These are phyloP conservation scores for Toxotes jaculatrix DNA, from an alignment of 2,113 vertebrate genomes.

Conservation along the genomic window DNA sequence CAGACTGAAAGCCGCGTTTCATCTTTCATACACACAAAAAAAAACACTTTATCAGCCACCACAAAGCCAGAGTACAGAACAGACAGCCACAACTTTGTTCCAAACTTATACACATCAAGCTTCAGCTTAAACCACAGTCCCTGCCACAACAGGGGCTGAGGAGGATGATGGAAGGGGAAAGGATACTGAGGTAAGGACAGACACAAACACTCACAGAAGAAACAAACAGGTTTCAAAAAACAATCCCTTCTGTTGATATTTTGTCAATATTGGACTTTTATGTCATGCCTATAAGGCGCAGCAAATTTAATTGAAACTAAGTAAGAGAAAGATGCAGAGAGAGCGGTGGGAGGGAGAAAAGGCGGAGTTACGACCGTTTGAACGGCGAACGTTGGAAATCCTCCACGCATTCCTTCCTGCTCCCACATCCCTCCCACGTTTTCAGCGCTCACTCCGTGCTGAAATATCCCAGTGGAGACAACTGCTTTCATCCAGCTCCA, in stretches of 20 bases:
- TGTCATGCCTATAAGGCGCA: slow-evolving; percentile 8
- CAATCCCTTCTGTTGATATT: slow-evolving; percentile 10
- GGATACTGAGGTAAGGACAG: slow-evolving; percentile 18
- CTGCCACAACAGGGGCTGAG: slow-evolving; percentile 32
- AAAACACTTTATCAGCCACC: slow-evolving; percentile 41
- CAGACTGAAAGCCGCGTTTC: slow-evolving; percentile 32
- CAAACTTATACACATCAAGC: slow-evolving; percentile 45
- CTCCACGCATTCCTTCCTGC: slow-evolving; percentile 69
- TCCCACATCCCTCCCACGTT: slow-evolving; percentile 69
- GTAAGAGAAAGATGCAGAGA: slow-evolving; percentile 16
- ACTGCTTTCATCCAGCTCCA: slow-evolving; percentile 78
- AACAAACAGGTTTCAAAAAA: not conserved
- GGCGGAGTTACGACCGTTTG: slow-evolving; percentile 34
- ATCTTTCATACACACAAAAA: slow-evolving; percentile 31
- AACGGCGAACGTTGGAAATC: slow-evolving; percentile 58
- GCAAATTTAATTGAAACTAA: slow-evolving; percentile 23
- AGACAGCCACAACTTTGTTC: slow-evolving; percentile 38
- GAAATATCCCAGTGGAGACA: slow-evolving; percentile 61
- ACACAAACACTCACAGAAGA: not conserved
- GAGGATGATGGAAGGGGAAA: slow-evolving; percentile 16
- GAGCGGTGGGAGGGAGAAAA: not conserved
- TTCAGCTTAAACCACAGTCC: slow-evolving; percentile 42
- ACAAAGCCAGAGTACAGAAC: slow-evolving; percentile 33
- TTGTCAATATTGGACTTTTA: slow-evolving; percentile 28
- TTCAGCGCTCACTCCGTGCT: slow-evolving; percentile 49